Evolutionary conservation across 2,797 vertebrate genomes (phyloP).

Genomic region (Alectoris magna): DNA sequence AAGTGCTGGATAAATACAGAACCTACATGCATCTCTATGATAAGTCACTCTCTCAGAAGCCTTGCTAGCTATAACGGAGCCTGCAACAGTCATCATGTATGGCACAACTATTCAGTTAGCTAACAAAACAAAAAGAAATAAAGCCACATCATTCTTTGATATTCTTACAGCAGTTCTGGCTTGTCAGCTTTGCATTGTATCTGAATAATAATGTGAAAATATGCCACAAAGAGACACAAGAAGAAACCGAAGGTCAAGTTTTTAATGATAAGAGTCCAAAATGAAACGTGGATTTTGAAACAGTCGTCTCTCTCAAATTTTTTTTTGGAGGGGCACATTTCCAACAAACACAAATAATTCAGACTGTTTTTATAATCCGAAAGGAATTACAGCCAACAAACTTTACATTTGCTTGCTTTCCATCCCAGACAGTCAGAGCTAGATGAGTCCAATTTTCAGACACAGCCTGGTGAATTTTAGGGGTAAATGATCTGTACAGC

Average conservation of each 20-base stretch:
- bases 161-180: not conserved
- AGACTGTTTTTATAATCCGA: not conserved
- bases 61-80: not conserved
- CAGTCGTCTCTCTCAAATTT: not conserved
- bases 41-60: not conserved
- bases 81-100: constrained; percentile 21
- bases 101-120: not conserved
- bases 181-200: not conserved
- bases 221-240: not conserved
- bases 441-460: not conserved
- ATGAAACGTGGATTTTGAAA: not conserved
- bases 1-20: not conserved
- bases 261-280: not conserved
- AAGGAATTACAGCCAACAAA: not conserved
- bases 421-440: not conserved
- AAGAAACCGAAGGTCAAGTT: not conserved
- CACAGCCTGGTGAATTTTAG: not conserved
- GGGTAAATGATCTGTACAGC: not conserved
- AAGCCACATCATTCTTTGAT: not conserved
- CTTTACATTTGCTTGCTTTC: not conserved
- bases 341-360: not conserved
- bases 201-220: not conserved
- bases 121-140: not conserved
- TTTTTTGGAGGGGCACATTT: fast-evolving
- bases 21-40: not conserved